Evolutionary conservation across 2,113 vertebrate genomes (phyloP).

Genomic region (Archilochus colubris): DNA sequence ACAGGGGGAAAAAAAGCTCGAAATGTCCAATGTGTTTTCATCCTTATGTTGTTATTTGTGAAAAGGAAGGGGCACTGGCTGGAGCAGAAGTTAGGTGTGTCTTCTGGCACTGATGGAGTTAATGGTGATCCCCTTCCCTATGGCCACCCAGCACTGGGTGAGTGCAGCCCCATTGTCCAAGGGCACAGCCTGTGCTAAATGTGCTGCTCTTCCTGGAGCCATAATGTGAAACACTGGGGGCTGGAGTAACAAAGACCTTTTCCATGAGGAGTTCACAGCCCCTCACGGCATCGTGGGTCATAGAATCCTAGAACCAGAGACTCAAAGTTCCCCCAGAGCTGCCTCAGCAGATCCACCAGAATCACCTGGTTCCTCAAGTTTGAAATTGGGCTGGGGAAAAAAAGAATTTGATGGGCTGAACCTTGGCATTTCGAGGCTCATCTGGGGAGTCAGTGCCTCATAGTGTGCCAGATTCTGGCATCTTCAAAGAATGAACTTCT

Average conservation of each 20-base stretch:
- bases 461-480: neutral
- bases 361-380: neutral
- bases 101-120: slow-evolving; percentile 17
- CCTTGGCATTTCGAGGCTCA: neutral
- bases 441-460: neutral
- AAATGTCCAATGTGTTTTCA: neutral
- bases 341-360: slow-evolving; percentile 17
- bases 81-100: neutral
- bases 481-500: neutral
- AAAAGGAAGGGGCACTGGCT: neutral
- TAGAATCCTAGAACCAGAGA: too few relatives aligned
- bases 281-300: neutral
- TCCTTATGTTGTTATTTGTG: neutral
- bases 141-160: neutral
- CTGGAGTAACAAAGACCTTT: slow-evolving; percentile 60
- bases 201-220: slow-evolving; percentile 56
- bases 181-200: slow-evolving; percentile 63
- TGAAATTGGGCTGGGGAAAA: neutral
- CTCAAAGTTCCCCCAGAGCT: neutral
- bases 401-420: neutral
- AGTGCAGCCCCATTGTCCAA: slow-evolving; percentile 45
- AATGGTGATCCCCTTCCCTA: neutral
- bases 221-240: slow-evolving; percentile 7
- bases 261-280: slow-evolving; percentile 29
- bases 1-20: neutral